Base-by-base conservation (phyloP, 2,888 invertebrate species). In the Apoda limacodes region DNA sequence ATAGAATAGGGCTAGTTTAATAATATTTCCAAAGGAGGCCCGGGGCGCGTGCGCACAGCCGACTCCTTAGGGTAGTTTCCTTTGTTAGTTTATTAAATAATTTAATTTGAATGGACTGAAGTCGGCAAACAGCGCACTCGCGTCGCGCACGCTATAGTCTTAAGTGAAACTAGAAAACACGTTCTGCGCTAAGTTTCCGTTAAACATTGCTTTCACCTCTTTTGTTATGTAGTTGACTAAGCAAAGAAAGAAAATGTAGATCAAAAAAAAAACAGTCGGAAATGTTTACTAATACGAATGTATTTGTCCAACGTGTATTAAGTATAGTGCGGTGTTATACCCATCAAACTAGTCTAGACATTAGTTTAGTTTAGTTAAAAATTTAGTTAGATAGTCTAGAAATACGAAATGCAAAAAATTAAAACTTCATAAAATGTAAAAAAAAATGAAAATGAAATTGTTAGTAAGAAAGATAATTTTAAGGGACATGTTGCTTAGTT, bases 381-480 rank as follows among this genome's bases (percentile, higher is more conserved):
- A 76, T 64, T 74, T 81, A 80, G 78, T 70, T 82, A 82, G 81
- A 70, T 80, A 80, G 72, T 55, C 64, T 81, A 82, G 81, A 61
- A 68, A 74, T 81, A 82, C 81, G 81, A 83, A 83, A 83, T 81
- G 82, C 82, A 80, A 82, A 75, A 71, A 80, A 69, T 56, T 69
- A 56, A 75, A 76, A 70, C 80, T 72, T 66, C 69, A 69, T 62
- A 78, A 74, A 81, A 80, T 78, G 76, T 74, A 69, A 75, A 81
- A 78, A 81, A 81, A 78, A 75, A 81, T 76, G 70, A 70, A 66
- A 70, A 82, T 78, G 80, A 83, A 83, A 82, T 82, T 82, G 82
- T 83, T 78, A 76, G 82, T 82, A 83, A 82, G 82, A 81, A 83
- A 83, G 82, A 75, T 83, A 83, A 84, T 84, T 84, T 84, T 83